Evolutionary conservation across 2,797 vertebrate species (phyloP).

Genomic region (Podargus strigoides): DNA sequence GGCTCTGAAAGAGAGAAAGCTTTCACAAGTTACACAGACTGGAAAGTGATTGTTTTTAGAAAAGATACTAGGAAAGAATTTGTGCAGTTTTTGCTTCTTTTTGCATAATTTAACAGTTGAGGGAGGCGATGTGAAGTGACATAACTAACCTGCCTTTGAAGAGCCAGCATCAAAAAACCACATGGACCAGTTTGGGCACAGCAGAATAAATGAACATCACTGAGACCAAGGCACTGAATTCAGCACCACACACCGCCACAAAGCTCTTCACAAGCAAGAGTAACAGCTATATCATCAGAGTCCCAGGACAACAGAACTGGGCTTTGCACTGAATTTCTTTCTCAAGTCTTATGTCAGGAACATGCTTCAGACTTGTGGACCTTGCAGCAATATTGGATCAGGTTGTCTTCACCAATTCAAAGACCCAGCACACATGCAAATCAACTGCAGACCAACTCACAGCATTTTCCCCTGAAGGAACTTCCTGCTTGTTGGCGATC

Average conservation of each 20-base stretch:
- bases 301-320: neutral
- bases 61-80: neutral
- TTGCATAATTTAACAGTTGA: neutral
- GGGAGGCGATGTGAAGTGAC: neutral
- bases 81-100: neutral
- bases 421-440: neutral
- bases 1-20: neutral
- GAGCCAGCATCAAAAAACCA: neutral
- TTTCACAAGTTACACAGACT: neutral
- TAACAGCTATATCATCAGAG: neutral
- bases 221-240: neutral
- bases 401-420: rapidly evolving
- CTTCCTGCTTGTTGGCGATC: constrained; percentile 90
- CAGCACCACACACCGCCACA: neutral
- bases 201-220: neutral
- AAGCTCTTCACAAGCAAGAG: neutral
- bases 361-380: neutral
- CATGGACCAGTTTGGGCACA: rapidly evolving
- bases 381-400: neutral
- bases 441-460: constrained; percentile 74
- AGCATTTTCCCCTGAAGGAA: constrained; percentile 93
- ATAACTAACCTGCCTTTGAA: neutral
- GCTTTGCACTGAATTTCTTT: neutral
- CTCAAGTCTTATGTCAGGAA: neutral
- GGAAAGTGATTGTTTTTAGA: neutral